Evolutionary conservation across 2,888 invertebrate genomes (phyloP), one percentile per base, ranked within the genome.

Genomic region (Acanthacorydalis orientalis): DNA sequence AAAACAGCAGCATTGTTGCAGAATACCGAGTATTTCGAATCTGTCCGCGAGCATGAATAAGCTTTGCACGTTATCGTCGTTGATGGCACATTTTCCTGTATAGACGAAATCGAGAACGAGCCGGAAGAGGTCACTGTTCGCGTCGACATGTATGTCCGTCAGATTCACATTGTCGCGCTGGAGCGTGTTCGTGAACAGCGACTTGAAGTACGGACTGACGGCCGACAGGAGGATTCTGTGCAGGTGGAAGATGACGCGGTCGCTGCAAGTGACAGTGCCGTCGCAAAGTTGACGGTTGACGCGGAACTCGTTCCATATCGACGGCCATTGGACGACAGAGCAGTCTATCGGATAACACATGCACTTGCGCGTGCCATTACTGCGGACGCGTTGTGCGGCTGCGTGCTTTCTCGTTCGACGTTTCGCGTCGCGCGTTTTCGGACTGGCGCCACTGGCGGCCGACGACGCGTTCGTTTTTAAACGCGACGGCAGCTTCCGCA

Each of bases 91-190:
- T 14, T 69, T 65, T 38, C 82, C 81, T 4, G 82, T 81, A 59
- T 87, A 86, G 0, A 80, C 80, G 59, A 78, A 86, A 57, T 84
- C 82, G 47, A 88, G 71, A 50, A 87, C 75, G 38, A 74, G 65
- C 48, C 68, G 68, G 67, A 87, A 77, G 56, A 73, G 72, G 50
- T 69, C 64, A 49, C 73, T 70, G 1, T 77, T 70, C 35, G 77
- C 73, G 54, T 72, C 73, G 34, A 80, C 71, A 54, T 68, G 68
- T 53, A 80, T 74, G 60, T 77, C 72, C 2, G 68, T 74, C 53
- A 71, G 73, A 58, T 78, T 78, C 44, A 71, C 70, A 54, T 73
- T 69, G 46, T 73, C 76, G 55, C 72, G 70, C 55, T 75, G 75
- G 52, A 80, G 65, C 11, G 77, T 77, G 62, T 79, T 81, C 48